A percentile compares a stretch with the other conserved stretches of the same genome.
phyloP scores from a whole-genome alignment of 2,113 vertebrate genomes.

The Thermophis baileyi region DNA sequence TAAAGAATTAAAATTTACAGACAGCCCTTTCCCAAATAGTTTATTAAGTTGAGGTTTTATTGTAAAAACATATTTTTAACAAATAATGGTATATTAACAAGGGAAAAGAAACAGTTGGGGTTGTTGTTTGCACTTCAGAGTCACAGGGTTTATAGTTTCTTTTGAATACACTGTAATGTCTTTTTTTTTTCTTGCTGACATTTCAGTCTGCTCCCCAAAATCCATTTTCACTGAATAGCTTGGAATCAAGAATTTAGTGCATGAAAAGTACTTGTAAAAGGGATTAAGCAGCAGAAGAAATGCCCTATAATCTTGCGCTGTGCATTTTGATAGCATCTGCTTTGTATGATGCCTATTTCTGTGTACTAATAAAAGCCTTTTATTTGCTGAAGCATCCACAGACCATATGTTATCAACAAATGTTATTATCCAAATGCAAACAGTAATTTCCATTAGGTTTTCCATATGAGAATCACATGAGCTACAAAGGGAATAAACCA shows the following conservation, averaged over 20 bases:
- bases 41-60: not conserved
- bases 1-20: not conserved
- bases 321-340: constrained; percentile 71
- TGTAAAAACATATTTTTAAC: constrained; percentile 25
- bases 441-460: constrained; percentile 77
- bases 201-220: constrained; percentile 32
- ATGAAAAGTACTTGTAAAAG: constrained; percentile 27
- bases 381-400: constrained; percentile 78
- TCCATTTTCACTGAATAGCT: constrained; percentile 36
- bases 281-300: not conserved
- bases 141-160: constrained; percentile 46
- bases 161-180: not conserved
- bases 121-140: constrained; percentile 33
- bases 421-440: constrained; percentile 79
- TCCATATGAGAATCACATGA: constrained; percentile 64
- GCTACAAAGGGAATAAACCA: constrained; percentile 72
- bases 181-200: not conserved
- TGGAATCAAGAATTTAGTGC: constrained; percentile 37
- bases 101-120: constrained; percentile 41
- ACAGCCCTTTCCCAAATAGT: not conserved
- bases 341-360: constrained; percentile 68
- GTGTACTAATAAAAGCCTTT: constrained; percentile 79
- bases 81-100: not conserved
- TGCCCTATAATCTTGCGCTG: constrained; percentile 45
- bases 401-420: constrained; percentile 82